Percentiles rank a stretch among this genome's conserved stretches.
phyloP scores from a whole-genome alignment of 2,113 vertebrate species.

The Phrynocephalus versicolor region DNA sequence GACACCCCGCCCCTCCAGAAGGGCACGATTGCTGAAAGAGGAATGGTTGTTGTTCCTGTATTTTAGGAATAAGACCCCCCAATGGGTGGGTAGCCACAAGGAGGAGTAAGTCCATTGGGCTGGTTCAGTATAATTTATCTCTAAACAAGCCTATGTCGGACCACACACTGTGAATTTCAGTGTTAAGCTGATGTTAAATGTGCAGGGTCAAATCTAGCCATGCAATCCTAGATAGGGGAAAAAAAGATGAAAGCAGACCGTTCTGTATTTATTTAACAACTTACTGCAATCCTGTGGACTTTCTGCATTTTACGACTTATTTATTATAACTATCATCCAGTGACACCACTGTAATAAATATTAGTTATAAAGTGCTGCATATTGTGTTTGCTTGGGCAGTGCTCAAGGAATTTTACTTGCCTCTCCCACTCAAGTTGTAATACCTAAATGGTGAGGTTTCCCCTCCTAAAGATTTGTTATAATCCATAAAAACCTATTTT shows the following conservation, averaged over 20 bases:
- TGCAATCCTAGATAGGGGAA: not conserved
- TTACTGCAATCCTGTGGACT: not conserved
- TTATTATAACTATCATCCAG: constrained; percentile 5
- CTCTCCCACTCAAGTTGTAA: not conserved
- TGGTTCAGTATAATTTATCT: not conserved
- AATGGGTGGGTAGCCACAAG: not conserved
- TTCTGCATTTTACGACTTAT: not conserved
- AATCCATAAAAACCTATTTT: not conserved
- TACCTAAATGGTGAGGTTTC: accelerated
- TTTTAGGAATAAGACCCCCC: not conserved
- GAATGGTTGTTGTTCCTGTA: not conserved
- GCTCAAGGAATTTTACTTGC: not conserved
- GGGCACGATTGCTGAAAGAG: not conserved
- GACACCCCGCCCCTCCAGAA: too few relatives aligned
- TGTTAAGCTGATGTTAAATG: not conserved
- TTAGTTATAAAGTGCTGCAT: not conserved
- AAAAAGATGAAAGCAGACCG: not conserved
- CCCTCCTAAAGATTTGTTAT: not conserved
- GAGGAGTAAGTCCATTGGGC: not conserved
- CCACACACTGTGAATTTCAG: not conserved
- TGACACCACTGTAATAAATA: not conserved
- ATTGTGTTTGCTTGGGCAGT: not conserved
- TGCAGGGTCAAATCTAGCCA: too few relatives aligned
- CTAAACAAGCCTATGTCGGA: not conserved
- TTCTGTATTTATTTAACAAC: not conserved